Percentiles rank a stretch among this genome's conserved stretches.
phyloP scores from a whole-genome alignment of 2,888 invertebrate genomes.

The Acrobasis consociella region DNA sequence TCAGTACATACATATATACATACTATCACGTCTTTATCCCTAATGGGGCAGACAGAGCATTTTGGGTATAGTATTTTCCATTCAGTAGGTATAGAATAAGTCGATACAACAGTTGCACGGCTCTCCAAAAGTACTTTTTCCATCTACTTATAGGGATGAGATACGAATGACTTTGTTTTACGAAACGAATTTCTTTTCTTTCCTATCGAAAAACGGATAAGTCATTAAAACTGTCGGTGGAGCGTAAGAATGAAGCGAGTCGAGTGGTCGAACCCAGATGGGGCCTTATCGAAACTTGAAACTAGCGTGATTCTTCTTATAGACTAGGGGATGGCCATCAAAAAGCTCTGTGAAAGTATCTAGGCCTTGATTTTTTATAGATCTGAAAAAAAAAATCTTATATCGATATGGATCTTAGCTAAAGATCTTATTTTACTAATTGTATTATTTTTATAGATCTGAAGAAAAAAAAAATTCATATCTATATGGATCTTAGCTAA shows the following conservation, averaged over 20 bases:
- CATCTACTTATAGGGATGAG: background rate
- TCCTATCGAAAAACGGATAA: slow-evolving; percentile 64
- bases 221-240: slow-evolving; percentile 77
- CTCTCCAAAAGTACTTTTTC: background rate
- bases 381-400: too few relatives aligned
- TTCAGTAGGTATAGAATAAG: background rate
- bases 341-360: background rate
- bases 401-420: too few relatives aligned
- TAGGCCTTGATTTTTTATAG: too few relatives aligned
- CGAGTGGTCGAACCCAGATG: slow-evolving; percentile 67
- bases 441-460: too few relatives aligned
- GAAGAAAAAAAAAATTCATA: too few relatives aligned
- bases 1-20: too few relatives aligned
- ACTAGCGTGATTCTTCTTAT: slow-evolving; percentile 59
- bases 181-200: slow-evolving; percentile 54
- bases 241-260: slow-evolving; percentile 68
- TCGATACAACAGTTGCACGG: background rate
- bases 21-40: too few relatives aligned
- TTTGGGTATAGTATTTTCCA: too few relatives aligned
- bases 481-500: too few relatives aligned
- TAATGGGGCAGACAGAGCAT: too few relatives aligned
- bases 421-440: too few relatives aligned
- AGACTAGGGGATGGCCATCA: background rate
- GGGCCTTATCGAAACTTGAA: slow-evolving; percentile 70
- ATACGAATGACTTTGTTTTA: slow-evolving; percentile 41